Conservation (phyloP, 2,113 vertebrate genomes). For the Physeter macrocephalus region DNA sequence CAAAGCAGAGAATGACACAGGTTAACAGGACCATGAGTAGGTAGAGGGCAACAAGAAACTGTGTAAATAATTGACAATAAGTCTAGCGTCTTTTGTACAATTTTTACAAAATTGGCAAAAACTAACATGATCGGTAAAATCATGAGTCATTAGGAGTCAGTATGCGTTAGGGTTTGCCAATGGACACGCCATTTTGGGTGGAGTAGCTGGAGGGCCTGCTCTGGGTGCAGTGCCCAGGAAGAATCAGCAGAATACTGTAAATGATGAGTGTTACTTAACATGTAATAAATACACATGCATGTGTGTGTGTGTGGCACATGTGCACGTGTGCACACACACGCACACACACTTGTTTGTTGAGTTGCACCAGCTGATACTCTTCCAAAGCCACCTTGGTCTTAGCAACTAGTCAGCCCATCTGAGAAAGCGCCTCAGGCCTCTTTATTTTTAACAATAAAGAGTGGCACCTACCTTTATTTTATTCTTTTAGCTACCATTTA, state of each 20-base stretch:
- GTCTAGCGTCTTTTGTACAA: neutral
- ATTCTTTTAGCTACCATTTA: neutral
- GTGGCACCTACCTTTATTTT: neutral
- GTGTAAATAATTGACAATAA: neutral
- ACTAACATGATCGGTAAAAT: neutral
- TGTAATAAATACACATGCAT: neutral
- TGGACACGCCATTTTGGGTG: neutral
- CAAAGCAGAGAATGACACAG: neutral
- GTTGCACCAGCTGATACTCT: neutral
- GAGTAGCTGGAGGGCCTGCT: neutral
- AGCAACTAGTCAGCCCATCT: neutral
- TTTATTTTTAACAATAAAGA: neutral
- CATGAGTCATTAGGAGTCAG: neutral
- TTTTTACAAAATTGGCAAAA: neutral
- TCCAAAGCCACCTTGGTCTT: neutral
- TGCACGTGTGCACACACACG: rapidly evolving
- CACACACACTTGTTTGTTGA: neutral
- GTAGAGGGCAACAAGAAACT: neutral
- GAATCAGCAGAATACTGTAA: neutral
- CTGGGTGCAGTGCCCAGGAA: neutral
- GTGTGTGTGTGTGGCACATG: too few relatives aligned
- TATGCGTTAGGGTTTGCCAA: neutral
- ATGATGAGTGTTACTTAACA: neutral
- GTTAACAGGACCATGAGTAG: neutral
- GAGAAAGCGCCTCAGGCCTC: neutral